A percentile compares a stretch with the other conserved stretches of the same genome.
phyloP scores from a whole-genome alignment of 1,140 invertebrate species.

The Theocolax elegans region DNA sequence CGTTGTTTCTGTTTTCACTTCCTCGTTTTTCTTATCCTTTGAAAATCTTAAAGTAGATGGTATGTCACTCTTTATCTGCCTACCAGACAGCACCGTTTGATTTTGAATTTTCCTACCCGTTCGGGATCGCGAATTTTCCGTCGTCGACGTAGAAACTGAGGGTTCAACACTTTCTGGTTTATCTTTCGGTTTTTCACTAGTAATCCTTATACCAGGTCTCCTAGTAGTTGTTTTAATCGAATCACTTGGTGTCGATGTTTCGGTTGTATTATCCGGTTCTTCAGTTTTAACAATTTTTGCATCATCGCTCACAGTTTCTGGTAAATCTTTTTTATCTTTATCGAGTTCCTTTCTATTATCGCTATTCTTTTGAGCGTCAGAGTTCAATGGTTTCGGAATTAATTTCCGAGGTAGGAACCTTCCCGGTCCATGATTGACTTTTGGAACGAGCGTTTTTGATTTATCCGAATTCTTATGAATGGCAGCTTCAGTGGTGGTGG shows the following conservation, averaged over 20 bases:
- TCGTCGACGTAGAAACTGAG: not conserved
- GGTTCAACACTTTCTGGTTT: not conserved
- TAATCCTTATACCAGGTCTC: not conserved
- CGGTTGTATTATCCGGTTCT: not conserved
- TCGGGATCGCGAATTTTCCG: not conserved
- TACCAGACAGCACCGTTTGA: not conserved
- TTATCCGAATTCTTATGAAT: not conserved
- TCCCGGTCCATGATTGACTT: too few relatives aligned
- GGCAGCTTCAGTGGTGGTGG: not conserved
- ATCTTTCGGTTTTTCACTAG: not conserved
- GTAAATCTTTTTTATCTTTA: not conserved
- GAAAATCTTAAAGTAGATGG: not conserved
- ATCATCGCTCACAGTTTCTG: not conserved
- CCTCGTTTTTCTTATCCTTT: not conserved
- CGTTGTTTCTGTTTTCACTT: not conserved
- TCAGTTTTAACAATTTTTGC: not conserved
- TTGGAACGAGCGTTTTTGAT: not conserved
- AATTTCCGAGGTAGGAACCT: not conserved
- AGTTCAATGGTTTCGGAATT: not conserved
- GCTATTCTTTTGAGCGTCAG: not conserved
- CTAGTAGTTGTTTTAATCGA: not conserved
- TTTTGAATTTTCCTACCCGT: slow-evolving; percentile 11
- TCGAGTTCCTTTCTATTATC: too few relatives aligned
- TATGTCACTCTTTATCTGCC: not conserved
- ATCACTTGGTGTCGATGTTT: not conserved